Evolutionary conservation across 1,140 invertebrate species (phyloP).

Genomic region (Ruditapes philippinarum): DNA sequence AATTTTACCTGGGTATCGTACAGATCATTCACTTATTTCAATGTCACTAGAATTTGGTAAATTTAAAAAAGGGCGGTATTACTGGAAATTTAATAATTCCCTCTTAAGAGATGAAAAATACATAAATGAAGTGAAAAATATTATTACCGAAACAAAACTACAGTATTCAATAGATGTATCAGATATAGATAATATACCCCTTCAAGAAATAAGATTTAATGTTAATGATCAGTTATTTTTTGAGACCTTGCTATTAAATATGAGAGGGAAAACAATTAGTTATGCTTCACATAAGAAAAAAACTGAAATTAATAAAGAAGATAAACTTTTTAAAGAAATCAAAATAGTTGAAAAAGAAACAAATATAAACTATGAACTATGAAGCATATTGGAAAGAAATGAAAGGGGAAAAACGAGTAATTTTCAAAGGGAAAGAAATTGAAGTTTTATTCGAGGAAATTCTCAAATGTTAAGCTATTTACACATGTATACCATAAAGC

Average conservation of each 20-base stretch:
- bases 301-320: too few species aligned
- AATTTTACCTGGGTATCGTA: not conserved
- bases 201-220: not conserved
- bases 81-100: slow-evolving; percentile 38
- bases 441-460: too few species aligned
- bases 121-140: not conserved
- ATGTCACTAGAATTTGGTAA: slow-evolving; percentile 26
- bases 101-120: slow-evolving; percentile 9
- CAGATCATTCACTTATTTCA: slow-evolving; percentile 27
- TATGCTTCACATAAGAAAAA: not conserved
- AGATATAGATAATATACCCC: not conserved
- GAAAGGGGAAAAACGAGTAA: too few species aligned
- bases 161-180: not conserved
- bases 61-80: slow-evolving; percentile 27
- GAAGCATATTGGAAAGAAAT: too few species aligned
- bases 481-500: too few species aligned
- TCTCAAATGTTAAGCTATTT: too few species aligned
- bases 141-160: not conserved
- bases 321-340: not conserved
- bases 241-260: not conserved
- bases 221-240: not conserved
- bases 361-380: not conserved
- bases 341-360: not conserved
- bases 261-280: not conserved
- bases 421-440: too few species aligned